Percentiles rank a stretch among this genome's conserved stretches.
Conservation (phyloP, 2,797 vertebrate genomes). For the Pantherophis vulpinus region DNA sequence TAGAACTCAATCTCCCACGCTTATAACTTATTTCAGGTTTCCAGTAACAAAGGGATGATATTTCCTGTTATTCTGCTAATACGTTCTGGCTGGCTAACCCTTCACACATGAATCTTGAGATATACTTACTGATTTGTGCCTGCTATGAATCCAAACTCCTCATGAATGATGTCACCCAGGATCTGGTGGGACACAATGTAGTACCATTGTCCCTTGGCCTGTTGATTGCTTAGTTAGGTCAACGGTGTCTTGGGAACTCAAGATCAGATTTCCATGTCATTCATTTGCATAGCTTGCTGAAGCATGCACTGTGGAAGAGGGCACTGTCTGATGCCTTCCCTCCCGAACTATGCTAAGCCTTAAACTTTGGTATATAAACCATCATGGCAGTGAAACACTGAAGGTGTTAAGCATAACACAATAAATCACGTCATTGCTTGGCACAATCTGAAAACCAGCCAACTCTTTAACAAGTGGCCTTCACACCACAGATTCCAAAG, state of each 20-base stretch:
- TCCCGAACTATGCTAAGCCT: not conserved
- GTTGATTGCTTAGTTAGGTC: not conserved
- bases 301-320: not conserved
- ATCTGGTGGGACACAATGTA: not conserved
- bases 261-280: not conserved
- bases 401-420: not conserved
- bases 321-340: not conserved
- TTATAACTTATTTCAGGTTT: not conserved
- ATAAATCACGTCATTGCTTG: not conserved
- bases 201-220: too few relatives aligned
- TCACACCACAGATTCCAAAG: not conserved
- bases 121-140: not conserved
- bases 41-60: not conserved
- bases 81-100: not conserved
- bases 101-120: not conserved
- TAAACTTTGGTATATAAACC: not conserved
- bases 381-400: not conserved
- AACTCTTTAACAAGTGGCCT: not conserved
- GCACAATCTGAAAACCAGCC: not conserved
- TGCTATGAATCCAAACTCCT: not conserved
- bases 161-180: not conserved
- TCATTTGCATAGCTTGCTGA: not conserved
- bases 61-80: not conserved
- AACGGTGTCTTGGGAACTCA: not conserved
- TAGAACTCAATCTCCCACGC: not conserved